Percentiles rank a stretch among this genome's conserved stretches.
These are phyloP conservation scores for Chaenocephalus aceratus DNA, from an alignment of 2,113 vertebrate genomes.

Conservation along the genomic window DNA sequence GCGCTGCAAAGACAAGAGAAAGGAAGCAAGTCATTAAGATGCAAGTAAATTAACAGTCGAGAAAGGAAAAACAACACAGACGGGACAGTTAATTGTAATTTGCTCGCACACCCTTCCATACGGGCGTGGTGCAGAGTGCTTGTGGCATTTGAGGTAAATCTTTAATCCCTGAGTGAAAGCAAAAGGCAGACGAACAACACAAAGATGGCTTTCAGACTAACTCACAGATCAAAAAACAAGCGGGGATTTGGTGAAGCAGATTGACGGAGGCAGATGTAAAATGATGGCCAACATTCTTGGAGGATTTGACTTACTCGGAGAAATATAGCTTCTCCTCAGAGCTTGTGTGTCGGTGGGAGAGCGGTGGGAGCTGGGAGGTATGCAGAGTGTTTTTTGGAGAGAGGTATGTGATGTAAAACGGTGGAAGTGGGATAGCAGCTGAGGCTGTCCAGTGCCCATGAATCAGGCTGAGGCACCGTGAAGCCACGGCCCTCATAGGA, in stretches of 20 bases:
- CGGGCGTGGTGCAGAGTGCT: slow-evolving; percentile 9
- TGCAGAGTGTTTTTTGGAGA: slow-evolving; percentile 45
- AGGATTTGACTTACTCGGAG: slow-evolving; percentile 37
- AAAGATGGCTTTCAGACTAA: slow-evolving; percentile 4
- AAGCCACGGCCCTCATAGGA: slow-evolving; percentile 75
- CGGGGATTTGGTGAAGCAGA: slow-evolving; percentile 23
- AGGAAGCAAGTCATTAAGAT: slow-evolving; percentile 29
- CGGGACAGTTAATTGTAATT: slow-evolving; percentile 42
- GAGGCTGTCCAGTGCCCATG: slow-evolving; percentile 75
- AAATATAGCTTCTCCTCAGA: slow-evolving; percentile 39
- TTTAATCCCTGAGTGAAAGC: slow-evolving; percentile 16
- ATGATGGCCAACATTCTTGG: slow-evolving; percentile 18
- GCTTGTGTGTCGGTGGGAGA: slow-evolving; percentile 44
- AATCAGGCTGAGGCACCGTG: slow-evolving; percentile 81
- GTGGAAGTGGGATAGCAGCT: slow-evolving; percentile 78
- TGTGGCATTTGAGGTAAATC: slow-evolving; percentile 20
- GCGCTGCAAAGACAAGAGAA: slow-evolving; percentile 61
- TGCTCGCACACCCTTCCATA: not conserved
- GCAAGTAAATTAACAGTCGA: slow-evolving; percentile 33
- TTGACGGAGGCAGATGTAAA: slow-evolving; percentile 58
- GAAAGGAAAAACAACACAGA: slow-evolving; percentile 22
- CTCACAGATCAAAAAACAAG: slow-evolving; percentile 24
- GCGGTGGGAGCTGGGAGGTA: slow-evolving; percentile 52
- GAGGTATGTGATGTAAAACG: slow-evolving; percentile 67
- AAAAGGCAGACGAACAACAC: not conserved